Percentiles rank a stretch among this genome's conserved stretches.
Conservation (phyloP, 2,888 invertebrate species). For the Tryphoninae sp. region DNA sequence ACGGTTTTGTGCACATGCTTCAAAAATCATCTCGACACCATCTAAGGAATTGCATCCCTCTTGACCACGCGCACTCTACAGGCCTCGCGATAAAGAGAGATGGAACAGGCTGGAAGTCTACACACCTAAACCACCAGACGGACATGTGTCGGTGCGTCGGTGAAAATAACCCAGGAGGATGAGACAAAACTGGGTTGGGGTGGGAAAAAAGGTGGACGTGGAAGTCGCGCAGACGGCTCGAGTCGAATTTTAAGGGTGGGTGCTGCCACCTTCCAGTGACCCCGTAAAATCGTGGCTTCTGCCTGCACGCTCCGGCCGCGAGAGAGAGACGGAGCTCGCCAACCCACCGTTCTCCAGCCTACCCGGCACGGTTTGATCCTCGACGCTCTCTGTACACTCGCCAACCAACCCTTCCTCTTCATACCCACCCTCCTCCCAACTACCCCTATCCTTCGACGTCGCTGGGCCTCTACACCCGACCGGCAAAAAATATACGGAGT, state of each 20-base stretch:
- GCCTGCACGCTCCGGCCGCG: conserved; percentile 57
- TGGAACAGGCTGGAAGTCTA: background rate
- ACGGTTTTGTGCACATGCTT: background rate
- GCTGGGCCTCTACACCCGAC: conserved; percentile 31
- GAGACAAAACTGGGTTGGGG: conserved; percentile 38
- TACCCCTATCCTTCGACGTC: conserved; percentile 13
- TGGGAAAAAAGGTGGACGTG: conserved; percentile 38
- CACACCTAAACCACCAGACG: background rate
- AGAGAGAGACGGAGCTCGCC: conserved; percentile 69
- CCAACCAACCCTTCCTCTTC: conserved; percentile 20
- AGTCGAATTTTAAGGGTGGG: conserved; percentile 74
- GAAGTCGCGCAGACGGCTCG: conserved; percentile 71
- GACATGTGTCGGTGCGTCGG: background rate
- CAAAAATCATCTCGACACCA: background rate
- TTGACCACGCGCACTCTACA: background rate
- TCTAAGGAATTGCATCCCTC: conserved; percentile 3
- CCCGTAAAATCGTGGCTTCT: conserved; percentile 68
- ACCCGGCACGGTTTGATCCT: conserved; percentile 50
- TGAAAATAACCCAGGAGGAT: conserved; percentile 29
- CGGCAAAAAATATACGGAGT: conserved; percentile 58
- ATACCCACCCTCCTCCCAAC: background rate
- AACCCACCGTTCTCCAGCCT: conserved; percentile 40
- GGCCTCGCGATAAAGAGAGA: background rate
- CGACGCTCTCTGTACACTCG: conserved; percentile 40
- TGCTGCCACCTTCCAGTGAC: conserved; percentile 79